Conservation (phyloP, 2,888 invertebrate species). For the Scelioninae gen. 1 region DNA sequence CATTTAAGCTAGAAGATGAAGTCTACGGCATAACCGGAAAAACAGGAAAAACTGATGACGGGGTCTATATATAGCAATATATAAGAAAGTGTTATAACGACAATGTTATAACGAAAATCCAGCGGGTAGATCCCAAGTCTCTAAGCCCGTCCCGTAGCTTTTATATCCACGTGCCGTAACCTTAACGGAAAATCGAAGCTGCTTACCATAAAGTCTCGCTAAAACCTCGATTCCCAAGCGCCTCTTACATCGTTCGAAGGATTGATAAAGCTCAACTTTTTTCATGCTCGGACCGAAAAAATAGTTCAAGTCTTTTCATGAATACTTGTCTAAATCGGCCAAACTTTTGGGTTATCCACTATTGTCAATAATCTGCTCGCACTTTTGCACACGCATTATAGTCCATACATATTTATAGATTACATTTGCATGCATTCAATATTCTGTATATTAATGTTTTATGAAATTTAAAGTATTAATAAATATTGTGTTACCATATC, state of each 20-base stretch:
- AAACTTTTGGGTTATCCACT: constrained; percentile 62
- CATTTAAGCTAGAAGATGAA: constrained; percentile 54
- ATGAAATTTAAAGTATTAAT: constrained; percentile 52
- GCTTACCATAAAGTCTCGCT: constrained; percentile 83
- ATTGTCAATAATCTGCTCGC: constrained; percentile 56
- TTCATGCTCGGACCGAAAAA: constrained; percentile 44
- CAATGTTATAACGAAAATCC: constrained; percentile 79
- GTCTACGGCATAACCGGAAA: constrained; percentile 32
- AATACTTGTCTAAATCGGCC: constrained; percentile 61
- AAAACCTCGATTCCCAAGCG: constrained; percentile 79
- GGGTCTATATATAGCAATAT: constrained; percentile 42
- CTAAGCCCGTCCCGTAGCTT: constrained; percentile 74
- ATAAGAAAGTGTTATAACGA: constrained; percentile 76
- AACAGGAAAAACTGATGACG: constrained; percentile 67
- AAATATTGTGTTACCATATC: constrained; percentile 31
- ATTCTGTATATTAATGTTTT: constrained; percentile 60
- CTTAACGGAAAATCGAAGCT: constrained; percentile 84
- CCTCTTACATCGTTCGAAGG: constrained; percentile 70
- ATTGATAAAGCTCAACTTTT: constrained; percentile 75
- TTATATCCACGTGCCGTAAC: constrained; percentile 76
- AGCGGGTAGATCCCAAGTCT: constrained; percentile 74
- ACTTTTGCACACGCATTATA: constrained; percentile 56
- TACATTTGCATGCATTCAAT: constrained; percentile 61
- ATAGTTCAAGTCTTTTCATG: constrained; percentile 57
- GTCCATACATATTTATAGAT: constrained; percentile 65